Evolutionary conservation across 1,140 invertebrate genomes (phyloP).

Genomic region (Lasioglossum albipes): DNA sequence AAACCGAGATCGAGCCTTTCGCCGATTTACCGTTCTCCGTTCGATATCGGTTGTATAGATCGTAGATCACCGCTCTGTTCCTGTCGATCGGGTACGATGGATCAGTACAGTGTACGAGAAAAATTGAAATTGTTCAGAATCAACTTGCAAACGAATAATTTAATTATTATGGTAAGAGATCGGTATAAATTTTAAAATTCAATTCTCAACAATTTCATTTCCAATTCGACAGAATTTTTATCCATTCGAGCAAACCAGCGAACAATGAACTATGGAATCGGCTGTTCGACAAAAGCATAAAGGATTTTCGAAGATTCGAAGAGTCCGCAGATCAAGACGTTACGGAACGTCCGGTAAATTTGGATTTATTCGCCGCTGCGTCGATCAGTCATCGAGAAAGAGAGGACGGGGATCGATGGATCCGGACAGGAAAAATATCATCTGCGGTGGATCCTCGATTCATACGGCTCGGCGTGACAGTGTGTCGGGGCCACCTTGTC

Average conservation of each 20-base stretch:
- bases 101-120: constrained; percentile 12
- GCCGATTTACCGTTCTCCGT: neutral
- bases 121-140: neutral
- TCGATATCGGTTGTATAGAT: neutral
- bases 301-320: neutral
- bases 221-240: too few species aligned
- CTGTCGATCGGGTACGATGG: neutral
- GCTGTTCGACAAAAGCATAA: too few species aligned
- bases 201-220: too few species aligned
- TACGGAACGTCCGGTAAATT: neutral
- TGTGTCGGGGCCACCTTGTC: constrained; percentile 47
- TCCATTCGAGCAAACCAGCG: too few species aligned
- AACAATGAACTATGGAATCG: too few species aligned
- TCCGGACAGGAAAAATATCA: constrained; percentile 16
- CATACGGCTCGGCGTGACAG: constrained; percentile 9
- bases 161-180: too few species aligned
- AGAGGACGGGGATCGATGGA: neutral
- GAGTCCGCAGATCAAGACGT: constrained; percentile 26
- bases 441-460: constrained; percentile 18
- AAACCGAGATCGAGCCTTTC: neutral
- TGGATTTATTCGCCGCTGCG: constrained; percentile 29
- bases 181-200: too few species aligned
- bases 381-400: constrained; percentile 20
- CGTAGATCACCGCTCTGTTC: constrained; percentile 2
- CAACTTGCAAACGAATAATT: too few species aligned